These are phyloP conservation scores for Lasioglossum lativentre DNA, from an alignment of 2,888 invertebrate genomes.

Conservation along the genomic window DNA sequence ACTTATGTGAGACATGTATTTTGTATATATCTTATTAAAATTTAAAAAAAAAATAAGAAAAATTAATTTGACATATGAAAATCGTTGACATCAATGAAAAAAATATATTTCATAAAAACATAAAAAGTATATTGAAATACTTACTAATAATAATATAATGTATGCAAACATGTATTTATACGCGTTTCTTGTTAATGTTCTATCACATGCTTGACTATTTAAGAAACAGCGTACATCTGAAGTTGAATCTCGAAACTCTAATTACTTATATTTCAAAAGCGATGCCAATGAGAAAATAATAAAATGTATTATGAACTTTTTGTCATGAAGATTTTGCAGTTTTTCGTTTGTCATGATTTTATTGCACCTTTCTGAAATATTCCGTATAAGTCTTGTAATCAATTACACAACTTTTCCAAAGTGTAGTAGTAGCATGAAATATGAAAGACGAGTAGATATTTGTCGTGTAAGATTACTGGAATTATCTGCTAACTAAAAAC, in stretches of 20 bases:
- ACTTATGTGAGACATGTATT: not conserved
- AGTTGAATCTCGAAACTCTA: constrained; percentile 9
- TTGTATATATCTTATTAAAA: not conserved
- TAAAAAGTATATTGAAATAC: constrained; percentile 9
- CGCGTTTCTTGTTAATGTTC: constrained; percentile 11
- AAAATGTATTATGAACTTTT: constrained; percentile 6
- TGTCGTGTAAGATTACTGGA: not conserved
- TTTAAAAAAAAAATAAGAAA: not conserved
- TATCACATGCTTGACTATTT: not conserved
- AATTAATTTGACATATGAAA: not conserved
- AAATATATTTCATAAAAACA: not conserved
- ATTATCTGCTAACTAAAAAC: constrained; percentile 8
- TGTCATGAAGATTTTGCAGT: constrained; percentile 10
- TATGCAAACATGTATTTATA: constrained; percentile 8
- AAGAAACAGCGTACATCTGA: not conserved
- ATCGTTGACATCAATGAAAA: not conserved
- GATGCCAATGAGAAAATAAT: constrained; percentile 1
- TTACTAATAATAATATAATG: constrained; percentile 18
- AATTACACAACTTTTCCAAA: constrained; percentile 9
- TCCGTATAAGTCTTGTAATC: not conserved
- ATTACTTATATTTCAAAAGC: constrained; percentile 21
- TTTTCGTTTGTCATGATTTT: constrained; percentile 15
- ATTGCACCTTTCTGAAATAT: not conserved
- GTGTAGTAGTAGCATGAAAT: constrained; percentile 10
- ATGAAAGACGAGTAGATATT: constrained; percentile 14